Percentiles rank a stretch among this genome's conserved stretches.
phyloP scores from a whole-genome alignment of 2,888 invertebrate genomes.

The Parnassius apollo region DNA sequence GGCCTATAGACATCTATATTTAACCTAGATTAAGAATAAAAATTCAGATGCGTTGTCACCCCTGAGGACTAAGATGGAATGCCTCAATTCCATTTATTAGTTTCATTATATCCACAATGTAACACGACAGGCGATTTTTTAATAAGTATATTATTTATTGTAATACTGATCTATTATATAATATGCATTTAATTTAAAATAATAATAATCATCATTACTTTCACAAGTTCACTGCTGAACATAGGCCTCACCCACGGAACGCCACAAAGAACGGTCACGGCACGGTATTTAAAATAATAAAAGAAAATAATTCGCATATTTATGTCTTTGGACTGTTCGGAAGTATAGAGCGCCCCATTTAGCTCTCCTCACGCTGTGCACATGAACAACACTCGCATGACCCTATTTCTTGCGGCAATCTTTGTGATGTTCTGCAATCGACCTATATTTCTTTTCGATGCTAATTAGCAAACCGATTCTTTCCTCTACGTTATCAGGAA shows the following conservation, averaged over 20 bases:
- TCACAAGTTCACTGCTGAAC: too few species aligned
- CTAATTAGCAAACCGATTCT: conserved; percentile 43
- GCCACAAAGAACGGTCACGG: too few species aligned
- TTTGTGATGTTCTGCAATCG: conserved; percentile 53
- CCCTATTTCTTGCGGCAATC: conserved; percentile 53
- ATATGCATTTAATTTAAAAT: conserved; percentile 1
- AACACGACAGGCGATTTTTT: too few species aligned
- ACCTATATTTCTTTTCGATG: conserved; percentile 55
- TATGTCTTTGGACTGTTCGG: conserved; percentile 40
- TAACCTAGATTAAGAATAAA: too few species aligned
- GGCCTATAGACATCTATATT: too few species aligned
- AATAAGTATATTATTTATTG: too few species aligned
- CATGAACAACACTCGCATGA: conserved; percentile 60
- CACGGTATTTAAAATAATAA: conserved; percentile 7
- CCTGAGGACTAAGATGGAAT: too few species aligned
- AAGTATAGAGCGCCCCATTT: conserved; percentile 54
- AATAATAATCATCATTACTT: not conserved
- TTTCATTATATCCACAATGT: too few species aligned
- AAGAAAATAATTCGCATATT: conserved; percentile 9
- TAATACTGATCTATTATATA: too few species aligned
- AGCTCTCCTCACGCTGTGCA: conserved; percentile 44
- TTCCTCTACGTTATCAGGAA: conserved; percentile 6
- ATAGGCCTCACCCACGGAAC: too few species aligned
- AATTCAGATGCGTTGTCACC: too few species aligned
- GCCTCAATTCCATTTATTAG: too few species aligned